Base-by-base conservation (phyloP, 1,140 invertebrate genomes). In the Magallana gigas region DNA sequence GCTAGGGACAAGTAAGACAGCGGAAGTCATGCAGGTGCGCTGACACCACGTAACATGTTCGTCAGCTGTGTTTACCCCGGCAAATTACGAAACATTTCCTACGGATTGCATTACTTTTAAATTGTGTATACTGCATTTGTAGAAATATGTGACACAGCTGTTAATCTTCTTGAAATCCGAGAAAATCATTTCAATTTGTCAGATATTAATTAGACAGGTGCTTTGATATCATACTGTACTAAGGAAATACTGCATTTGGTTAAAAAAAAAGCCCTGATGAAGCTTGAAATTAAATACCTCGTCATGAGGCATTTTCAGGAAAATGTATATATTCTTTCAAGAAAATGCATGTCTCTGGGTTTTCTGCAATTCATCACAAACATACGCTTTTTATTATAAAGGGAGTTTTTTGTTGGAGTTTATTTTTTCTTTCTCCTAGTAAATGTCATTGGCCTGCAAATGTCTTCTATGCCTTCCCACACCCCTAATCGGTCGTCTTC, bases 121-220 rank as follows among this genome's bases (percentile, higher is more conserved):
- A n/a, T 16, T 64, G 60, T 64, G 16, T 18, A 64, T n/a, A n/a
- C 16, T 2, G 16, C 7, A 64, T 16, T n/a, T 16, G 60, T n/a
- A 16, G 14, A 62, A 12, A 16, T 16, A 11, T 14, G 5, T 62
- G 14, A 14, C n/a, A n/a, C 23, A 23, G 14, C 9, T 18, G 12
- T 29, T 23, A 76, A 12, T 29, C 68, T 23, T 36, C 68, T 76
- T 6, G 68, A 11, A 23, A 18, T 71, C 18, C 18, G 36, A 76
- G 8, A 36, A 36, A 76, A 76, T 76, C 23, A 76, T 76, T n/a
- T 6, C 12, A 62, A 12, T 62, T 9, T 48, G 36, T 48, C 36
- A 48, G 36, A 48, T 48, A 76, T 76, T 76, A 76, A 76, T 76
- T 4, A 29, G 68, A 76, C 68, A 76, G 68, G 68, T 76, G 68